phyloP scores from a whole-genome alignment of 2,888 invertebrate genomes.

The Cryptocephalus moraei region DNA sequence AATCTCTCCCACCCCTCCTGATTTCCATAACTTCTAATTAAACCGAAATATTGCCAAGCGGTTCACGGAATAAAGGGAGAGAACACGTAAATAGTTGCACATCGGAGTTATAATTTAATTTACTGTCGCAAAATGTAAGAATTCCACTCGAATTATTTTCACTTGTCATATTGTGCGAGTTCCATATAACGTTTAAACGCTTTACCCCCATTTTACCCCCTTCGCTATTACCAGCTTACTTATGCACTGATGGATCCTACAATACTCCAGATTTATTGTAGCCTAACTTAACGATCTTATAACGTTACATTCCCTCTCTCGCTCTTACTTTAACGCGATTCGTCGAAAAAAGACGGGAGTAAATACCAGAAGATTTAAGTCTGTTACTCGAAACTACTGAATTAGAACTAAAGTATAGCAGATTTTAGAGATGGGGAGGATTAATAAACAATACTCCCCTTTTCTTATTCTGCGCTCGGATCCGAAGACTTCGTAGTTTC shows the following conservation, averaged over 20 bases:
- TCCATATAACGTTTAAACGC: conserved; percentile 37
- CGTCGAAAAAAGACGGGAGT: conserved; percentile 10
- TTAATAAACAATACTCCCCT: conserved; percentile 20
- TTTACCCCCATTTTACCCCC: conserved; percentile 28
- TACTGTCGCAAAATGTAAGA: conserved; percentile 35
- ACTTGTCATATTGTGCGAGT: conserved; percentile 35
- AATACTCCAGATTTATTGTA: conserved; percentile 36
- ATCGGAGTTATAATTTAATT: conserved; percentile 23
- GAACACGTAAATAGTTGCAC: conserved; percentile 14
- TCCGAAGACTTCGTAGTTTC: conserved; percentile 14
- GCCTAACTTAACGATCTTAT: conserved; percentile 24
- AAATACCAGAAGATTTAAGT: conserved; percentile 11
- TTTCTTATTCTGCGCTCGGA: conserved; percentile 8
- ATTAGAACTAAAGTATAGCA: conserved; percentile 19
- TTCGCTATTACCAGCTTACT: conserved; percentile 36
- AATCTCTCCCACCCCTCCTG: too few species aligned
- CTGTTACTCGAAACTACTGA: conserved; percentile 19
- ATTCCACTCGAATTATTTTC: conserved; percentile 39
- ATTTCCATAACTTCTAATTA: conserved; percentile 1
- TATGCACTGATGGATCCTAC: conserved; percentile 36
- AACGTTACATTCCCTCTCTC: conserved; percentile 1
- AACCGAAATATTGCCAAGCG: conserved; percentile 9
- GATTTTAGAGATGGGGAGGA: conserved; percentile 17
- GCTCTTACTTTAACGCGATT: background rate
- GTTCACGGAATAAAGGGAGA: too few species aligned